Evolutionary conservation across 2,797 vertebrate species (phyloP), one percentile per base, ranked within the genome.

Genomic region (Otus scops): DNA sequence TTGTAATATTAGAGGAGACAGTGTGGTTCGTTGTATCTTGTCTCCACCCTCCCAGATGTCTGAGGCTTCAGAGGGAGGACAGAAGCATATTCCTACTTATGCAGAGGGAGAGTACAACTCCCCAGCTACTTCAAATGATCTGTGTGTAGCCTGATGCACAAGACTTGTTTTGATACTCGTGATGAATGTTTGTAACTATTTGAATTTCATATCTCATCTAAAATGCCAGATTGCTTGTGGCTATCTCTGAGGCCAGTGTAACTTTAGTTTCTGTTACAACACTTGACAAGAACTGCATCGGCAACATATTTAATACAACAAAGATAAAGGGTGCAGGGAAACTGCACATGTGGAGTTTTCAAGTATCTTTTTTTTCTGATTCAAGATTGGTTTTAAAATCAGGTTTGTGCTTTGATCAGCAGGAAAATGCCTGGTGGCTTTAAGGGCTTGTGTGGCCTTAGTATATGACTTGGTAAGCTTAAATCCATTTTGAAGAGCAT

Each of bases 361-460:
- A 80, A 19, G 63, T 78, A 41, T 8, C 3, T 45, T 56, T 79
- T 61, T 10, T n/a, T n/a, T 54, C 56, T 48, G 22, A 61, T 86
- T 45, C 7, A 8, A 39, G 63, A 9, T 65, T 56, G 57, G 39
- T 65, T 78, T 59, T 32, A 56, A 70, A 77, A 70, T 48, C 34
- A 80, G 34, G 13, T 75, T 39, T 95, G 12, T 80, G 34, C 61
- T 96, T 97, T 47, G n/a, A 70, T 92, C 85, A 91, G 50, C 85
- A 85, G 51, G 24, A 76, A 32, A 27, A 78, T 16, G 21, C 23
- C 82, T 73, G 54, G 36, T 95, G 92, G 21, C 43, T 93, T 77
- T 60, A 74, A 78, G 48, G 54, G 63, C 39, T 79, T 73, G 13
- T n/a, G 17, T 74, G 50, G 59, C 64, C 51, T 81, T 64, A 48